phyloP scores from a whole-genome alignment of 1,140 invertebrate genomes.

The Druon quercuslanigerum region DNA sequence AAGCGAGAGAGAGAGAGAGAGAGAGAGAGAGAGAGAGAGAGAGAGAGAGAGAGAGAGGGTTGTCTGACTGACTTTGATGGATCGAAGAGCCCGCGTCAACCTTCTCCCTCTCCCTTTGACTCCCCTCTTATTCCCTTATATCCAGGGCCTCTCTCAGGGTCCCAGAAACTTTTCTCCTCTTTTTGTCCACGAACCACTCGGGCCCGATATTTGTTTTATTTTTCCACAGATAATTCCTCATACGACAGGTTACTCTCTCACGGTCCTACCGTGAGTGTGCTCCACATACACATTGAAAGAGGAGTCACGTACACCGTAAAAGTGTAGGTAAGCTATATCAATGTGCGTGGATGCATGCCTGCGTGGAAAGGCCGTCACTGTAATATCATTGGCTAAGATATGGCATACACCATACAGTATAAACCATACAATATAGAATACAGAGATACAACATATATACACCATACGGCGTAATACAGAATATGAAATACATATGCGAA shows the following conservation, averaged over 20 bases:
- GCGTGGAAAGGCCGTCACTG: conserved; percentile 20
- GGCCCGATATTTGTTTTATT: conserved; percentile 54
- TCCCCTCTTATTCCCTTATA: conserved; percentile 31
- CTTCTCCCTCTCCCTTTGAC: conserved; percentile 37
- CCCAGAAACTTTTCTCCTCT: conserved; percentile 33
- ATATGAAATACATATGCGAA: neutral
- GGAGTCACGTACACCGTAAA: neutral
- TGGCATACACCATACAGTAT: neutral
- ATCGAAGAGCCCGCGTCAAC: conserved; percentile 56
- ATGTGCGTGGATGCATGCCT: conserved; percentile 22
- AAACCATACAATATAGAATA: neutral
- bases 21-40: conserved; percentile 38
- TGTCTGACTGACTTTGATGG: conserved; percentile 58
- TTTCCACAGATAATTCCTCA: conserved; percentile 46
- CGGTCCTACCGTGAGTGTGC: conserved; percentile 39
- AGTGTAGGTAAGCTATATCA: neutral
- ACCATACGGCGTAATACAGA: neutral
- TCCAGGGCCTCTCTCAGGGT: conserved; percentile 8
- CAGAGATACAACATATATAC: neutral
- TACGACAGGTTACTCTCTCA: conserved; percentile 58
- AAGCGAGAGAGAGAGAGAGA: conserved; percentile 38
- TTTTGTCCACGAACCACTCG: conserved; percentile 32
- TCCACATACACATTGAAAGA: conserved; percentile 23
- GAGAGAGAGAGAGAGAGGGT: conserved; percentile 48
- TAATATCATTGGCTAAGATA: conserved; percentile 19